These are phyloP conservation scores for Agrotis clavis DNA, from an alignment of 2,888 invertebrate genomes.

Conservation along the genomic window DNA sequence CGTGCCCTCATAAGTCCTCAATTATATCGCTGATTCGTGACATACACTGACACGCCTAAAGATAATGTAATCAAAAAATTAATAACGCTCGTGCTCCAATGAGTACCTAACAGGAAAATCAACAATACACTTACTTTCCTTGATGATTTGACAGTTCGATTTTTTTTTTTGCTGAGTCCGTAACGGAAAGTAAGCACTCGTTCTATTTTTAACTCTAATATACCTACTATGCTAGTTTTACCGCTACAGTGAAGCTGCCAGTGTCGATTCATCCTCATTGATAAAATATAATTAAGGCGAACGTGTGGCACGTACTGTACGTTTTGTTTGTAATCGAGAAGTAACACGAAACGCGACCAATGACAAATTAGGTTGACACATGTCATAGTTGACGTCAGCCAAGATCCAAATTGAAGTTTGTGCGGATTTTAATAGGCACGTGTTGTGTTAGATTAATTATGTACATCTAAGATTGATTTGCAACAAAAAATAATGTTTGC, in stretches of 20 bases:
- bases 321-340: constrained; percentile 40
- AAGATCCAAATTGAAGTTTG: background rate
- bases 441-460: background rate
- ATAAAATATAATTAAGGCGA: constrained; percentile 48
- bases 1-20: constrained; percentile 13
- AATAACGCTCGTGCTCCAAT: constrained; percentile 24
- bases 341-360: background rate
- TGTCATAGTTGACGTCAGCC: constrained; percentile 7
- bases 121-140: constrained; percentile 64
- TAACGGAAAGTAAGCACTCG: constrained; percentile 57
- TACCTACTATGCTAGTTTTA: constrained; percentile 32
- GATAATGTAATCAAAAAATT: constrained; percentile 38
- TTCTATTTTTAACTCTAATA: constrained; percentile 53
- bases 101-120: constrained; percentile 55
- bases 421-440: background rate
- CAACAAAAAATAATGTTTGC: constrained; percentile 16
- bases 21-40: constrained; percentile 26
- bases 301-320: constrained; percentile 36
- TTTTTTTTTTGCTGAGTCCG: constrained; percentile 54
- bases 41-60: constrained; percentile 21
- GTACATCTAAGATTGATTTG: constrained; percentile 2
- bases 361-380: constrained; percentile 33
- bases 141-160: constrained; percentile 50
- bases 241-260: constrained; percentile 44
- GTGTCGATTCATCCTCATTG: constrained; percentile 43